Percentiles rank a stretch among this genome's conserved stretches.
Conservation (phyloP, 2,888 invertebrate species). For the Brachyptera risi region DNA sequence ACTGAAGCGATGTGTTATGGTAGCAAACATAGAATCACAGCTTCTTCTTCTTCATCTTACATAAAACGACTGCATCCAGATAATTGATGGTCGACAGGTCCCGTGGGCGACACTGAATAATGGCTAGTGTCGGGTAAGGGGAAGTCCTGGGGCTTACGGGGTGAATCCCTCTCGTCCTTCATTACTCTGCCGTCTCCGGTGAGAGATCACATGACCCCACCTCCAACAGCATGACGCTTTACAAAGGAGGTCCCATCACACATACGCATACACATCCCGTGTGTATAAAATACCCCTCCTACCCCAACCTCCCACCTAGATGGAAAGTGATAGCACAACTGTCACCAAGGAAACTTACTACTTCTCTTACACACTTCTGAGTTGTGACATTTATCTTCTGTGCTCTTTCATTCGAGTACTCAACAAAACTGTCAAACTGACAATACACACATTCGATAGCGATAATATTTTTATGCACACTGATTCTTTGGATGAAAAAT, state of each 20-base stretch:
- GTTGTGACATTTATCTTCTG: constrained; percentile 25
- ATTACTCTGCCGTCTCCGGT: constrained; percentile 22
- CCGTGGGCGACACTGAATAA: constrained; percentile 29
- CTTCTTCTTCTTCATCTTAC: too few species aligned
- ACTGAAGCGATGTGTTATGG: too few species aligned
- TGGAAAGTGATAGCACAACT: constrained; percentile 26
- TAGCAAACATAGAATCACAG: background rate
- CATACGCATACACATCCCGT: constrained; percentile 16
- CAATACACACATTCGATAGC: constrained; percentile 19
- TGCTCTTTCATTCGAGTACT: constrained; percentile 14
- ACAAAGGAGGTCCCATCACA: constrained; percentile 25
- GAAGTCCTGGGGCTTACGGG: constrained; percentile 26
- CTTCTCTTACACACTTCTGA: constrained; percentile 17
- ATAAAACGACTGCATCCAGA: background rate
- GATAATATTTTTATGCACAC: constrained; percentile 20
- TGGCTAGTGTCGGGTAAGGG: constrained; percentile 27
- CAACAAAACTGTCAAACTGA: constrained; percentile 18
- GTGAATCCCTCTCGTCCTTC: constrained; percentile 24
- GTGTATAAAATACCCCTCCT: too few species aligned
- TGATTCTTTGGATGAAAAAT: background rate
- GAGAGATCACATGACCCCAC: background rate
- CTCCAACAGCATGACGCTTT: constrained; percentile 18
- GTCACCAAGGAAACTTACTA: constrained; percentile 25
- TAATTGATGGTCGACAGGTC: constrained; percentile 30
- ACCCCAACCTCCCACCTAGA: background rate